These are phyloP conservation scores for Platalea minor DNA, from an alignment of 2,797 vertebrate genomes.

Conservation along the genomic window DNA sequence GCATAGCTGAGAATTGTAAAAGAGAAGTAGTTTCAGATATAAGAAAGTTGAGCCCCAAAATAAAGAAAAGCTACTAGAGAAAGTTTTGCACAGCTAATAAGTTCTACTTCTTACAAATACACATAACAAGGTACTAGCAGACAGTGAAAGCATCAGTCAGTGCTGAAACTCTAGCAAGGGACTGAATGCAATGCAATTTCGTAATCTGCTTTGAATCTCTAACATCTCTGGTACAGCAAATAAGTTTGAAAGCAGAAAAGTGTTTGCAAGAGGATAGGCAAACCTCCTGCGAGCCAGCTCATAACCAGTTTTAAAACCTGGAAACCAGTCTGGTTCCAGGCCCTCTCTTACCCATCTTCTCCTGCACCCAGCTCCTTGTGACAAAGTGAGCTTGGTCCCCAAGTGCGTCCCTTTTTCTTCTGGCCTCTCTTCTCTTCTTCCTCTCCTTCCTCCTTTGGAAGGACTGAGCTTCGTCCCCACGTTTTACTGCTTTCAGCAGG, in stretches of 20 bases:
- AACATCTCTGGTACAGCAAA: not conserved
- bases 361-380: conserved; percentile 85
- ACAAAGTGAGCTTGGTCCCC: conserved; percentile 78
- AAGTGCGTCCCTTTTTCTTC: conserved; percentile 88
- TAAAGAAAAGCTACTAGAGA: not conserved
- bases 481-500: conserved; percentile 85
- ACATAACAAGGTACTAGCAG: not conserved
- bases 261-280: not conserved
- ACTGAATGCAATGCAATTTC: not conserved
- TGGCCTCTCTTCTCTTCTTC: conserved; percentile 87
- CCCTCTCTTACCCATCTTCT: conserved; percentile 83
- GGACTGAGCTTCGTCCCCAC: conserved; percentile 80
- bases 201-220: not conserved
- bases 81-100: not conserved
- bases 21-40: not conserved
- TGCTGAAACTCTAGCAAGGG: not conserved
- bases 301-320: not conserved
- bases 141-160: not conserved
- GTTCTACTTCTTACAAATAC: not conserved
- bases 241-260: not conserved
- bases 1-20: not conserved
- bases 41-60: not conserved
- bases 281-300: not conserved
- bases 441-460: conserved; percentile 84
- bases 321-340: not conserved